phyloP scores from a whole-genome alignment of 2,113 vertebrate genomes.

The Muntiacus muntjak region DNA sequence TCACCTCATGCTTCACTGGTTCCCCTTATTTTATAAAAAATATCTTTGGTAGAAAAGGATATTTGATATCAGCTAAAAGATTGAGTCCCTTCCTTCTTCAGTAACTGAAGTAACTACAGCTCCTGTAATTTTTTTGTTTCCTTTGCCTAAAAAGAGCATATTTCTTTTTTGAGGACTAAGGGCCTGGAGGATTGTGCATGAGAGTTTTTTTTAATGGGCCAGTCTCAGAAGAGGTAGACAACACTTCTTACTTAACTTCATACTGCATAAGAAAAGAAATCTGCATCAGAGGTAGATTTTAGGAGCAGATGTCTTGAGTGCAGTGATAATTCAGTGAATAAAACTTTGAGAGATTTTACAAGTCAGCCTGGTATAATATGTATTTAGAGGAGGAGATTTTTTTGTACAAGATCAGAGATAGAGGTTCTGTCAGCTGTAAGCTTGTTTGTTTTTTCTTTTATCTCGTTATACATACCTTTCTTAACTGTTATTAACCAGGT shows the following conservation, averaged over 20 bases:
- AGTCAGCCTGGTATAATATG: background rate
- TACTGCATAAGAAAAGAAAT: background rate
- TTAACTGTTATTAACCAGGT: background rate
- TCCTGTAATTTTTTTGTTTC: background rate
- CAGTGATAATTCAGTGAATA: background rate
- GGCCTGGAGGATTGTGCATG: background rate
- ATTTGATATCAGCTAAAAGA: background rate
- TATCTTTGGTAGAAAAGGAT: slow-evolving; percentile 1
- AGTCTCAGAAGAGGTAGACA: background rate
- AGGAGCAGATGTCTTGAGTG: background rate
- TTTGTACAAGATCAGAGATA: background rate
- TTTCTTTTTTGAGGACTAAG: background rate
- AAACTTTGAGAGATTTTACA: background rate
- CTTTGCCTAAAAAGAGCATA: background rate
- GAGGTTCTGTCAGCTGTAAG: background rate
- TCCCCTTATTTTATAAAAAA: background rate
- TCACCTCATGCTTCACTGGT: background rate
- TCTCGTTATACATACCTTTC: background rate
- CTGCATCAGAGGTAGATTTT: background rate
- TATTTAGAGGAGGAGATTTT: background rate
- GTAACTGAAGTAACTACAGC: background rate
- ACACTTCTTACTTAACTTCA: background rate
- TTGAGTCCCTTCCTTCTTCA: background rate
- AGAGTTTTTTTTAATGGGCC: background rate
- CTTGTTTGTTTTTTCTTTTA: background rate